Conservation (phyloP, 2,797 vertebrate genomes). For the Sebastes iracundus region DNA sequence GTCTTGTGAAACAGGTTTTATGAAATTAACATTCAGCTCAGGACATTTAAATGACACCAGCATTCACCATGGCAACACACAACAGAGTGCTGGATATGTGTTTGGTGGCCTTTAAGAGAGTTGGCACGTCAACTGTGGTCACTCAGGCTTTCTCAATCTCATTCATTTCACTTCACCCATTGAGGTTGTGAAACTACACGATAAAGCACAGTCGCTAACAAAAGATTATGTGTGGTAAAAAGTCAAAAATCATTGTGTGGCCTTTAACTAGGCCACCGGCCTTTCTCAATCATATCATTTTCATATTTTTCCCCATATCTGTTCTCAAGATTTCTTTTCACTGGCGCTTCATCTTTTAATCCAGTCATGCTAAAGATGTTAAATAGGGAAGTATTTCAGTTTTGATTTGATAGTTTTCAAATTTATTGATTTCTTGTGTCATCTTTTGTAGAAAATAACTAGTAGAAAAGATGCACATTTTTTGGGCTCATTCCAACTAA, state of each 20-base stretch:
- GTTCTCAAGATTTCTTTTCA: neutral
- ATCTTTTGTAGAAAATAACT: neutral
- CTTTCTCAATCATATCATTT: slow-evolving; percentile 25
- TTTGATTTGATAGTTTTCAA: neutral
- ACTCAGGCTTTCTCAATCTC: slow-evolving; percentile 44
- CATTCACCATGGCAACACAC: slow-evolving; percentile 39
- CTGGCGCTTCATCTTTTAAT: neutral
- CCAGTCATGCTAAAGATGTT: neutral
- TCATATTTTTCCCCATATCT: neutral
- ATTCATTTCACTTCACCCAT: slow-evolving; percentile 36
- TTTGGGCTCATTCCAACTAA: no score
- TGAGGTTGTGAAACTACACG: slow-evolving; percentile 60
- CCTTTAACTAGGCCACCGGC: neutral
- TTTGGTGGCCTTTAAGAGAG: slow-evolving; percentile 21
- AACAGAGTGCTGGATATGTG: slow-evolving; percentile 14
- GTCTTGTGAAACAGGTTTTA: slow-evolving; percentile 15
- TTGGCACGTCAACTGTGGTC: slow-evolving; percentile 25
- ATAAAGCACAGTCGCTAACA: slow-evolving; percentile 68
- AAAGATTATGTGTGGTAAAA: slow-evolving; percentile 31
- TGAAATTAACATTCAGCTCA: neutral
- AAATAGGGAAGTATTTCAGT: neutral
- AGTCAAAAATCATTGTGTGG: slow-evolving; percentile 6
- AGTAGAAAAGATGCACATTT: neutral
- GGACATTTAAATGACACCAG: neutral
- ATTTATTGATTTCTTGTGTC: neutral